Evolutionary conservation across 92 coral and sea anemone species (phyloP).

Genomic region (Zoanthus solanderi): DNA sequence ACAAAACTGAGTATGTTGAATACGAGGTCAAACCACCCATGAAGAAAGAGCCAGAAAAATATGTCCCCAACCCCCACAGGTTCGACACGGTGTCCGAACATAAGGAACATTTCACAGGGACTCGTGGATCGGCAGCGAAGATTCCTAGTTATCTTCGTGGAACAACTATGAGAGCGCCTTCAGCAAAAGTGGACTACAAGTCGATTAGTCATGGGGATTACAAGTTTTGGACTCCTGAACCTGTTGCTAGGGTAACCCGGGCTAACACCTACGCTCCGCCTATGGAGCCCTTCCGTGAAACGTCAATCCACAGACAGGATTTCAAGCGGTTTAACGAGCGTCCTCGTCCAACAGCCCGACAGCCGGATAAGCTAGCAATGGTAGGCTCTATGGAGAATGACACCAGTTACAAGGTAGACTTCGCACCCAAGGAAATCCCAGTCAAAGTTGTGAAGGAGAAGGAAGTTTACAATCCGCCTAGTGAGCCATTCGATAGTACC

Average conservation of each 20-base stretch:
- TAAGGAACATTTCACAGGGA: slow-evolving; percentile 81
- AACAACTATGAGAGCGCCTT: slow-evolving; percentile 91
- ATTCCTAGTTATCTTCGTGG: slow-evolving; percentile 91
- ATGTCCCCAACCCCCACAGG: slow-evolving; percentile 90
- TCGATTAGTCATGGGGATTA: slow-evolving; percentile 90
- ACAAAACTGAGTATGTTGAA: slow-evolving; percentile 74
- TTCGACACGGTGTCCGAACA: slow-evolving; percentile 92
- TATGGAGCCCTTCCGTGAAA: slow-evolving; percentile 81
- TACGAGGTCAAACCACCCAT: slow-evolving; percentile 80
- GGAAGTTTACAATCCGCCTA: slow-evolving; percentile 79
- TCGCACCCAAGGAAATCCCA: slow-evolving; percentile 74
- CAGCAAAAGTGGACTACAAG: slow-evolving; percentile 85
- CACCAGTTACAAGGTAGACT: slow-evolving; percentile 71
- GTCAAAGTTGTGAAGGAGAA: slow-evolving; percentile 70
- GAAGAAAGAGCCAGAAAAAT: slow-evolving; percentile 86
- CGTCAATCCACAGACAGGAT: slow-evolving; percentile 95
- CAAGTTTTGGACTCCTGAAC: slow-evolving; percentile 80
- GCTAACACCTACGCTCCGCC: slow-evolving; percentile 87
- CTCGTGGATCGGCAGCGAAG: slow-evolving; percentile 81
- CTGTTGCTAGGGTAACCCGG: slow-evolving; percentile 66
- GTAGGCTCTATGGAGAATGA: slow-evolving; percentile 65
- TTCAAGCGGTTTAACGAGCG: slow-evolving; percentile 86
- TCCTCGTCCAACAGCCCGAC: slow-evolving; percentile 93
- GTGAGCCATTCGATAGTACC: slow-evolving; percentile 81
- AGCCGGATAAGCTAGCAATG: slow-evolving; percentile 88